These are phyloP conservation scores for Beroe forskalii DNA, from an alignment of 37 sponge, comb jelly and placozoan species.

Conservation along the genomic window DNA sequence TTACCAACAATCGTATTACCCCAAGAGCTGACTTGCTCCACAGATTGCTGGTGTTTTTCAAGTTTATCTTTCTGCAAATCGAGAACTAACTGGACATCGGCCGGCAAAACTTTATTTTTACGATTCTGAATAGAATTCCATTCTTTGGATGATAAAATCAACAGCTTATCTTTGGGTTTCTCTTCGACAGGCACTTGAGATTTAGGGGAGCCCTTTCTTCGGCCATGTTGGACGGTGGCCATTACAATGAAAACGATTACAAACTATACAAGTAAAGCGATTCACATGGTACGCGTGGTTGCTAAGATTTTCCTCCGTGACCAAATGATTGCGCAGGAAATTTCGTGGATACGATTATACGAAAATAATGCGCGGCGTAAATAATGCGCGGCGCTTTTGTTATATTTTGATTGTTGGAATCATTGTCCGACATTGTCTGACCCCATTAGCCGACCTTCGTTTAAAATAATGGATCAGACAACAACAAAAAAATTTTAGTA, in stretches of 20 bases:
- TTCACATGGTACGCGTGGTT: background rate
- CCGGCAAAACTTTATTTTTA: slow-evolving; percentile 4
- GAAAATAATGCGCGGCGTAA: too few relatives aligned
- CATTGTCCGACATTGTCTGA: too few relatives aligned
- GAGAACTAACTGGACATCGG: background rate
- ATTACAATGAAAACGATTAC: background rate
- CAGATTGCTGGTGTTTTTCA: slow-evolving; percentile 16
- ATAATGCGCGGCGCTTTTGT: too few relatives aligned
- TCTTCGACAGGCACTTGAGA: background rate
- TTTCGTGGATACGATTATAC: too few relatives aligned
- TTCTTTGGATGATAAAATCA: slow-evolving; percentile 30
- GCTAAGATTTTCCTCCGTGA: slow-evolving; percentile 29
- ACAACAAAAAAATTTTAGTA: too few relatives aligned
- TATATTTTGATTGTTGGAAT: too few relatives aligned
- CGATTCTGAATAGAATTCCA: slow-evolving; percentile 34
- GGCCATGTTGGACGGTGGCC: slow-evolving; percentile 58
- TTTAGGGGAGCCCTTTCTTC: slow-evolving; percentile 38
- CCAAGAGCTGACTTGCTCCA: slow-evolving; percentile 38
- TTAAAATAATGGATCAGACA: too few relatives aligned
- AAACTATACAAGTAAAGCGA: background rate
- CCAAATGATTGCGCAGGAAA: too few relatives aligned
- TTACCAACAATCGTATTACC: slow-evolving; percentile 60
- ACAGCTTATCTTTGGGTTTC: slow-evolving; percentile 6
- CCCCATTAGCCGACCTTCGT: too few relatives aligned
- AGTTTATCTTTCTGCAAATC: slow-evolving; percentile 14